Base-by-base conservation (phyloP, 2,113 vertebrate species). In the Hyla sarda region DNA sequence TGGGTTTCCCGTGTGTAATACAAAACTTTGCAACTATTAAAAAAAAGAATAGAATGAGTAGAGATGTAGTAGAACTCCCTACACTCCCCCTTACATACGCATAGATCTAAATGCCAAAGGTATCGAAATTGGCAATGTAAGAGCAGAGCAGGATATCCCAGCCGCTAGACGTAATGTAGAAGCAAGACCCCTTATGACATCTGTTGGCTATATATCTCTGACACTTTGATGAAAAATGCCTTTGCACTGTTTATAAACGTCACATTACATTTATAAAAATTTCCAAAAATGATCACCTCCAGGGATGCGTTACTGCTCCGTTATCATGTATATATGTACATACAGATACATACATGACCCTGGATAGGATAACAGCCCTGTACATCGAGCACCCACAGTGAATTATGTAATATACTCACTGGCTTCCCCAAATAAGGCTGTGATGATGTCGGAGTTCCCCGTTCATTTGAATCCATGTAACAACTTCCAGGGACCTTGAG, bases 391-490 rank as follows among this genome's bases (percentile, higher is more conserved):
- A 52, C 2, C n/a, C 80, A 82, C 47, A 21, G 48, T 47, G 28
- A 30, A 65, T 76, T 30, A 65, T 48, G 32, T 21, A 19, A 65
- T 14, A 34, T 82, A 87, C 85, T 87, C 69, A 87, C 85, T 82
- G n/a, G 85, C 60, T 71, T 71, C 62, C 84, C 84, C 84, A 80
- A 80, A 86, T 86, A 79, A 71, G 72, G 75, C 41, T 81, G 50
- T 86, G 65, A 8, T 58, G 34, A 8, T 58, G 34, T 81, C n/a
- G 65, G 78, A 23, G 48, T 87, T 81, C 84, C 77, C 77, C 60
- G 65, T 60, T 87, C 78, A 82, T 87, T 48, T 50, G 77, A 37
- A 82, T 87, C 85, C 85, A 87, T 87, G 78, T 82, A 86, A 80
- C 0, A 86, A 87, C 52, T 87, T 87, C 77, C 85, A 87, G 50